Base-by-base conservation (phyloP, 2,888 invertebrate species). In the Trypoxylon attenuatum region DNA sequence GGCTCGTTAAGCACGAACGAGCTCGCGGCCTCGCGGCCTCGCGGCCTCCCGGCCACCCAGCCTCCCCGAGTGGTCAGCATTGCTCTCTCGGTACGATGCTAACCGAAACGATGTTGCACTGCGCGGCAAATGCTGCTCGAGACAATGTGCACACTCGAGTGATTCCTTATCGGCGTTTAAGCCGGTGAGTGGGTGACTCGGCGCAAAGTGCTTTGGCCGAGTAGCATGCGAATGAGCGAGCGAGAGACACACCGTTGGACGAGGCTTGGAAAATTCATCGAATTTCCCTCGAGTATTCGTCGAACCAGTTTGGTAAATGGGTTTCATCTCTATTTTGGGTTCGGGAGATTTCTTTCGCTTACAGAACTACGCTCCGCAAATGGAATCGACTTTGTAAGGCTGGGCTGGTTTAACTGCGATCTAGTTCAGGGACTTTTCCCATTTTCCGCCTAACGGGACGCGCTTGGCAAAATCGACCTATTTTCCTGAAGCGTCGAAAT, bases 1-100 rank as follows among this genome's bases (percentile, higher is more conserved):
- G 45, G 39, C 70, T 75, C 70, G 76, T 76, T 73, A 68, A 70
- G 73, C 76, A 62, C 73, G 68, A 70, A 58, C 59, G 49, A 49
- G 49, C 41, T 6, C 42, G 51, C 33, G 33, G 10, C n/a, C 52
- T 59, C 16, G 62, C 54, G 56, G 53, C 25, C 49, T 59, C 57
- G 54, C 50, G 33, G 13, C 19, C 38, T 39, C 60, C 71, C n/a
- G n/a, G n/a, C n/a, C n/a, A n/a, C n/a, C n/a, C n/a, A n/a, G n/a
- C n/a, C n/a, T n/a, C n/a, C n/a, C n/a, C n/a, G n/a, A n/a, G n/a
- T n/a, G n/a, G n/a, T n/a, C n/a, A n/a, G n/a, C n/a, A n/a, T n/a
- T n/a, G n/a, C n/a, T n/a, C n/a, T 60, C 62, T 61, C 63, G 60
- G 50, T 69, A 47, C 52, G 18, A 47, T 66, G 72, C 59, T 58